These are phyloP conservation scores for Aldrovandia affinis DNA, from an alignment of 2,797 vertebrate genomes.

Conservation along the genomic window DNA sequence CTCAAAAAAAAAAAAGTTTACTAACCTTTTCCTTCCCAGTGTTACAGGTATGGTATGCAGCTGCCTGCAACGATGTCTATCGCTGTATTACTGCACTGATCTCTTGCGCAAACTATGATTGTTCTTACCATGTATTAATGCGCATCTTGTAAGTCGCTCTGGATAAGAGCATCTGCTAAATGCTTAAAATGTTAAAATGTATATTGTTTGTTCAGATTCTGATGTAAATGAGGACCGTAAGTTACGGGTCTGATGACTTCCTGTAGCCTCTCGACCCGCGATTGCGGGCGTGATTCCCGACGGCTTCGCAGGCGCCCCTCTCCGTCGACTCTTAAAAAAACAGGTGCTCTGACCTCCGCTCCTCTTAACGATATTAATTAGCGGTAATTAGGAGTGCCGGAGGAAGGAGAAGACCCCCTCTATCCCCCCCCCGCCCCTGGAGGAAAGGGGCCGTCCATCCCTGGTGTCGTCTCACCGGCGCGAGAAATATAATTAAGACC, in stretches of 20 bases:
- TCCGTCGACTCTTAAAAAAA: constrained; percentile 44
- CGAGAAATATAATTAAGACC: constrained; percentile 71
- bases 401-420: constrained; percentile 48
- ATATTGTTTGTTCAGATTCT: constrained; percentile 12
- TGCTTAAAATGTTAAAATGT: too few relatives aligned
- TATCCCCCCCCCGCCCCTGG: constrained; percentile 48
- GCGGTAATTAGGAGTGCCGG: constrained; percentile 73
- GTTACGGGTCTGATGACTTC: not conserved
- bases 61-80: too few relatives aligned
- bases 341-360: constrained; percentile 69
- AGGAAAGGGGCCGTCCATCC: constrained; percentile 51
- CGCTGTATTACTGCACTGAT: too few relatives aligned
- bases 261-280: constrained; percentile 49
- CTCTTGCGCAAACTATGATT: too few relatives aligned
- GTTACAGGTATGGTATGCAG: too few relatives aligned
- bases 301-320: constrained; percentile 41
- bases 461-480: constrained; percentile 54
- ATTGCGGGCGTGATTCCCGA: constrained; percentile 49
- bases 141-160: too few relatives aligned
- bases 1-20: too few relatives aligned
- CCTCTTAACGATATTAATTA: constrained; percentile 73
- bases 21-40: too few relatives aligned
- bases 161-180: too few relatives aligned
- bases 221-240: constrained; percentile 2
- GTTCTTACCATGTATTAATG: too few relatives aligned